phyloP scores from a whole-genome alignment of 2,797 vertebrate species.

The Balearica regulorum region DNA sequence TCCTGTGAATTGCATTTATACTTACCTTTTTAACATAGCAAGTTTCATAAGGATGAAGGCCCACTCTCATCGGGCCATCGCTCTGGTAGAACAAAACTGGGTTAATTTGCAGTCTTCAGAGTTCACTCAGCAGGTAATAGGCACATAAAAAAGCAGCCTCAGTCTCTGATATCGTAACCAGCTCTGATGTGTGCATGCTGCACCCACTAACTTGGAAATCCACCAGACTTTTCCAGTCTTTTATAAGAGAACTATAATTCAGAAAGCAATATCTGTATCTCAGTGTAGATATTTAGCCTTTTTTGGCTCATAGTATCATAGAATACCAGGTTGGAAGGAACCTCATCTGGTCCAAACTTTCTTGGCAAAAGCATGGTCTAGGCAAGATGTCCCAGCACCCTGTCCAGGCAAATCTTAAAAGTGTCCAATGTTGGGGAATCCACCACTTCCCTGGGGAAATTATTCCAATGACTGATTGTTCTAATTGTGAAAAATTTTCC shows the following conservation, averaged over 20 bases:
- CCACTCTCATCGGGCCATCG: neutral
- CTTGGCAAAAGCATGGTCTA: too few species aligned
- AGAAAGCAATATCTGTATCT: neutral
- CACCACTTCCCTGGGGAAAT: too few species aligned
- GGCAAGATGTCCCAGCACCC: too few species aligned
- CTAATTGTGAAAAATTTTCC: too few species aligned
- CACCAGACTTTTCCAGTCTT: neutral
- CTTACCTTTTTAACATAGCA: accelerated
- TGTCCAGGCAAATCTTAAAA: too few species aligned
- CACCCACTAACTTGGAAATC: neutral
- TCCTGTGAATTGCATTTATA: neutral
- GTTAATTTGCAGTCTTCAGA: neutral
- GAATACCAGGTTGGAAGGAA: too few species aligned
- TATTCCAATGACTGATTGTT: too few species aligned
- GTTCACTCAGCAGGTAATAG: neutral
- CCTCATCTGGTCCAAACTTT: too few species aligned
- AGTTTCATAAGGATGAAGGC: neutral
- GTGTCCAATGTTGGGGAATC: too few species aligned
- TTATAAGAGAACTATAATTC: neutral
- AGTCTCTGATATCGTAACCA: neutral
- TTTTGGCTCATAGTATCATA: neutral
- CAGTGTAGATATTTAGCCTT: neutral
- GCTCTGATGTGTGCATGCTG: neutral
- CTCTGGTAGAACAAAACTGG: neutral
- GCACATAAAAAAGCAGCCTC: neutral